Conservation (phyloP, 2,797 vertebrate genomes). For the Pampus argenteus region DNA sequence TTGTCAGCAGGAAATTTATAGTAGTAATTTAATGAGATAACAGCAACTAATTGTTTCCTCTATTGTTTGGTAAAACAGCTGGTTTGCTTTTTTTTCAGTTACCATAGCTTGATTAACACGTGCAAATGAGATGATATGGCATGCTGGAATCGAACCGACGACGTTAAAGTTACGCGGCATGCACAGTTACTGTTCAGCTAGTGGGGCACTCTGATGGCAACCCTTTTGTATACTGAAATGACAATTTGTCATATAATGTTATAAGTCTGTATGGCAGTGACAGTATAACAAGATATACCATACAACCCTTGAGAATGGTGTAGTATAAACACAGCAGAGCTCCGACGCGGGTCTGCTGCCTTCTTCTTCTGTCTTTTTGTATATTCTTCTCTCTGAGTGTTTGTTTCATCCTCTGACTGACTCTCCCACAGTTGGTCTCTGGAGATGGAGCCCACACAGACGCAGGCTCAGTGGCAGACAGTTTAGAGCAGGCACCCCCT, state of each 20-base stretch:
- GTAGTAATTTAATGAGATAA: constrained; percentile 16
- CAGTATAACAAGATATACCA: constrained; percentile 12
- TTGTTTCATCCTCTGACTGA: constrained; percentile 39
- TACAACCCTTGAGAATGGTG: neutral
- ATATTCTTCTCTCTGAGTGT: constrained; percentile 18
- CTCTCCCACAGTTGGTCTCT: constrained; percentile 87
- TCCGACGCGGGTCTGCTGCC: constrained; percentile 26
- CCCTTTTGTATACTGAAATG: neutral
- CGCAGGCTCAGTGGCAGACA: constrained; percentile 82
- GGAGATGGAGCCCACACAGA: constrained; percentile 87
- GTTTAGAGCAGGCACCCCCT: constrained; percentile 83
- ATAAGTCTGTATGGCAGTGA: neutral
- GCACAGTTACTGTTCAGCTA: no score
- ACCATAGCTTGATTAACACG: neutral
- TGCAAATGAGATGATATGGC: no score
- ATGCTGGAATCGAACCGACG: no score
- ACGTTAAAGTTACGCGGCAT: no score
- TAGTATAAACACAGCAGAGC: constrained; percentile 38
- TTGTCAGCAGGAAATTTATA: constrained; percentile 8
- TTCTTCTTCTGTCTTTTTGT: constrained; percentile 22
- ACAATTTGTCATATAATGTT: neutral
- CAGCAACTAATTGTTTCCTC: neutral
- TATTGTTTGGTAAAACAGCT: neutral
- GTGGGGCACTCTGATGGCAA: no score
- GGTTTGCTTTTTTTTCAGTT: neutral